phyloP scores from a whole-genome alignment of 2,113 vertebrate species.

The Sinocyclocheilus maitianheensis region DNA sequence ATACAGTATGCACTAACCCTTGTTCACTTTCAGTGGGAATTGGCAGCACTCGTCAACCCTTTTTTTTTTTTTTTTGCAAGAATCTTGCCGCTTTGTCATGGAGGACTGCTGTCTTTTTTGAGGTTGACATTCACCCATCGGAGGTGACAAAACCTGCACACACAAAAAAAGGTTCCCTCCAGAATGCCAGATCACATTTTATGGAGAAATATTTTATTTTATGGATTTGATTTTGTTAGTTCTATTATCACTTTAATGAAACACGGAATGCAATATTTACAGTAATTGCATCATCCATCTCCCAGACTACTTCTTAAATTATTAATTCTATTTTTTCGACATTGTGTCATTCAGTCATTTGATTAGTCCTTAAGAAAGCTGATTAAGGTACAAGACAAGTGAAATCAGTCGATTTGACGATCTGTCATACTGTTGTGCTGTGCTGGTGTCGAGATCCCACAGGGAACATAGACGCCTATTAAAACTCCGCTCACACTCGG shows the following conservation, averaged over 20 bases:
- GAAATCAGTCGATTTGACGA: neutral
- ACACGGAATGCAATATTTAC: neutral
- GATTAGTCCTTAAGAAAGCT: neutral
- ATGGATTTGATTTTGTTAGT: neutral
- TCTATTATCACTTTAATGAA: neutral
- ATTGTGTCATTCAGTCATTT: neutral
- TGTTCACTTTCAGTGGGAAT: neutral
- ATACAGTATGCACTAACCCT: neutral
- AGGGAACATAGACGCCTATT: slow-evolving; percentile 19
- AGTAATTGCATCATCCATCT: neutral
- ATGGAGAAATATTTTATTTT: neutral
- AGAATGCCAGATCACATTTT: neutral
- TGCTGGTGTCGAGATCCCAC: neutral
- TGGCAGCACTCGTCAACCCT: neutral
- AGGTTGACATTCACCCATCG: neutral
- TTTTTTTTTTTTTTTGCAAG: neutral
- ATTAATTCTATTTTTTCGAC: neutral
- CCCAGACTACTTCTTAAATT: neutral
- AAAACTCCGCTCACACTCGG: slow-evolving; percentile 6
- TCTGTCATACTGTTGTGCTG: neutral
- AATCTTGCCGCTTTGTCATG: neutral
- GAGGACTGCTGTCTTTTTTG: neutral
- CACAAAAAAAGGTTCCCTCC: neutral
- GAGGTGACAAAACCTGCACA: neutral
- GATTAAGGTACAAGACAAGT: slow-evolving; percentile 12